Conservation (phyloP, 1,140 invertebrate genomes). For the Zelostemma sp. region DNA sequence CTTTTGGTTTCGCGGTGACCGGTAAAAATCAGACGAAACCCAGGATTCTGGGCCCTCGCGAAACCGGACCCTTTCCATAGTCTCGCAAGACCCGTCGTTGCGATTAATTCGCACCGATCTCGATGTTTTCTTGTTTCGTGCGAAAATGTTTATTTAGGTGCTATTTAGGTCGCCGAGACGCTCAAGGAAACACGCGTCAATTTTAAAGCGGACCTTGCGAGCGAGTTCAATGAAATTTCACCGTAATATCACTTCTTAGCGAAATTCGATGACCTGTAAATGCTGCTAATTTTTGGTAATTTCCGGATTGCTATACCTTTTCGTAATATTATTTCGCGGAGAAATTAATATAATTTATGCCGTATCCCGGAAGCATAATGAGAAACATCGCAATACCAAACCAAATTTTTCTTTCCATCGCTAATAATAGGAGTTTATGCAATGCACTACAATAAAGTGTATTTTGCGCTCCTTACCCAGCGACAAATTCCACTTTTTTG, state of each 20-base stretch:
- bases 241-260: not conserved
- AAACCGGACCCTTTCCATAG: constrained; percentile 1
- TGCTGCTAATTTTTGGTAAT: not conserved
- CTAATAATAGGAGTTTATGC: too few relatives aligned
- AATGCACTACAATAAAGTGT: too few relatives aligned
- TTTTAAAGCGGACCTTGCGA: not conserved
- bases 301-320: not conserved
- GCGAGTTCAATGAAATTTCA: constrained; percentile 25
- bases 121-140: too few relatives aligned
- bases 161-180: too few relatives aligned
- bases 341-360: not conserved
- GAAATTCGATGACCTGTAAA: not conserved
- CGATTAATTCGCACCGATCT: not conserved
- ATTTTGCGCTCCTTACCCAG: too few relatives aligned
- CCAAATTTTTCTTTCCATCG: too few relatives aligned
- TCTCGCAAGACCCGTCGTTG: not conserved
- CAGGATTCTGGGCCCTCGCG: constrained; percentile 2
- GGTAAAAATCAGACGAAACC: not conserved
- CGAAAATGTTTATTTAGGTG: too few relatives aligned
- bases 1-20: constrained; percentile 38
- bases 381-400: too few relatives aligned
- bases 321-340: not conserved
- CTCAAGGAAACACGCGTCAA: too few relatives aligned
- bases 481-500: too few relatives aligned
- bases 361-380: too few relatives aligned